Evolutionary conservation across 2,888 invertebrate species (phyloP).

Genomic region (Tenthredo amoena): DNA sequence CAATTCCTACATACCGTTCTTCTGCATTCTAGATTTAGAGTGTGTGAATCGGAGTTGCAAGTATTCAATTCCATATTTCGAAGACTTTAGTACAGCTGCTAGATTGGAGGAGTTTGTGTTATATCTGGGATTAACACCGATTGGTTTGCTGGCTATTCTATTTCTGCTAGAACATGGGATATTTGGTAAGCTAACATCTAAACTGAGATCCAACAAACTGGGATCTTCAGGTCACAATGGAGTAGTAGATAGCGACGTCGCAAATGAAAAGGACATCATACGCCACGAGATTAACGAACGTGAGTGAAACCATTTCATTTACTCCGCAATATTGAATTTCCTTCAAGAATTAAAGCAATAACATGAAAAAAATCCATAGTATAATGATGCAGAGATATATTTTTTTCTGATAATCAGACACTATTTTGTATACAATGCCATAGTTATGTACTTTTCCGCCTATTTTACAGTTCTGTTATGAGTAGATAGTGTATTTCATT

Average conservation of each 20-base stretch:
- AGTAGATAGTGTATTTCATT: not conserved
- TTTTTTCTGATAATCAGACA: too few species aligned
- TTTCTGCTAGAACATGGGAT: slow-evolving; percentile 84
- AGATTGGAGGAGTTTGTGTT: slow-evolving; percentile 64
- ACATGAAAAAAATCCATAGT: not conserved
- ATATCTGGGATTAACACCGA: slow-evolving; percentile 65
- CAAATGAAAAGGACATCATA: slow-evolving; percentile 68
- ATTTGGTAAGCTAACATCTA: slow-evolving; percentile 79
- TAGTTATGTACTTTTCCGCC: too few species aligned
- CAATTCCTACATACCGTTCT: not conserved
- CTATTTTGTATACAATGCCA: too few species aligned
- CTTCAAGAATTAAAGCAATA: not conserved
- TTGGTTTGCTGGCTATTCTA: slow-evolving; percentile 82
- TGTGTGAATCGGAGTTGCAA: slow-evolving; percentile 69
- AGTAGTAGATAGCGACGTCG: slow-evolving; percentile 70
- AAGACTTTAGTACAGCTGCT: slow-evolving; percentile 59
- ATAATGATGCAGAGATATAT: not conserved
- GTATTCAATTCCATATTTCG: slow-evolving; percentile 68
- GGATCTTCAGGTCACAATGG: slow-evolving; percentile 1
- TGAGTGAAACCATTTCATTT: slow-evolving; percentile 54
- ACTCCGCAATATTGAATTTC: not conserved
- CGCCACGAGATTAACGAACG: slow-evolving; percentile 67
- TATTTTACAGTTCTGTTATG: too few species aligned
- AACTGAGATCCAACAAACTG: slow-evolving; percentile 57
- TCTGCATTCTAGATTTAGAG: slow-evolving; percentile 61